Evolutionary conservation across 2,797 vertebrate genomes (phyloP), one percentile per base, ranked within the genome.

Genomic region (Rhinichthys osculus): DNA sequence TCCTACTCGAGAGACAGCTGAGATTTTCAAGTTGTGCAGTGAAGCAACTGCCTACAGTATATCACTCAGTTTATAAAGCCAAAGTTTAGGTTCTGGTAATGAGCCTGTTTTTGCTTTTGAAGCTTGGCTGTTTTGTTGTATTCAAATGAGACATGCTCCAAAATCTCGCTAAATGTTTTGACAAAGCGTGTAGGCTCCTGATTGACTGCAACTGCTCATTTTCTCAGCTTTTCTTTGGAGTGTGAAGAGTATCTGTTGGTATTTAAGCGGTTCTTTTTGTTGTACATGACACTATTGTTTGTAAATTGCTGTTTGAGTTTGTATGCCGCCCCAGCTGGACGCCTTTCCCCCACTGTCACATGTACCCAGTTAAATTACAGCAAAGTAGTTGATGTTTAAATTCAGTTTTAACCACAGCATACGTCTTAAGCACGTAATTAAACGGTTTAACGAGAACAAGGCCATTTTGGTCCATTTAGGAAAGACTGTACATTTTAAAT

Each of bases 81-180:
- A 73, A 64, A 62, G 64, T 70, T 72, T 67, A 14, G 42, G 33
- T 67, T 87, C 21, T 69, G 70, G n/a, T 82, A 85, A 88, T 85
- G 23, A 85, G 72, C 13, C 38, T 81, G 71, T 73, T 73, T 33
- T 62, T 72, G 52, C 27, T 35, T 83, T 82, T 40, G 72, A 87
- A 64, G 38, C 66, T 87, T 69, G 4, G 1, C 72, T 85, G 78
- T 73, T 33, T 85, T 30, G 5, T 76, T 71, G 40, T 54, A 33
- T 66, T 59, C 50, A 66, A 87, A 77, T 81, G 82, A 76, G 79
- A 44, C 71, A 81, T 8, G 40, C 78, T 85, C 14, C 40, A 77
- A 81, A 81, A 77, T 70, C 42, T 66, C 42, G 16, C 71, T 27
- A 77, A 77, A 77, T 77, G 59, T 77, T 76, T 76, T 40, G 72